Evolutionary conservation across 2,113 vertebrate genomes (phyloP).

Genomic region (Megaceryle torquata): DNA sequence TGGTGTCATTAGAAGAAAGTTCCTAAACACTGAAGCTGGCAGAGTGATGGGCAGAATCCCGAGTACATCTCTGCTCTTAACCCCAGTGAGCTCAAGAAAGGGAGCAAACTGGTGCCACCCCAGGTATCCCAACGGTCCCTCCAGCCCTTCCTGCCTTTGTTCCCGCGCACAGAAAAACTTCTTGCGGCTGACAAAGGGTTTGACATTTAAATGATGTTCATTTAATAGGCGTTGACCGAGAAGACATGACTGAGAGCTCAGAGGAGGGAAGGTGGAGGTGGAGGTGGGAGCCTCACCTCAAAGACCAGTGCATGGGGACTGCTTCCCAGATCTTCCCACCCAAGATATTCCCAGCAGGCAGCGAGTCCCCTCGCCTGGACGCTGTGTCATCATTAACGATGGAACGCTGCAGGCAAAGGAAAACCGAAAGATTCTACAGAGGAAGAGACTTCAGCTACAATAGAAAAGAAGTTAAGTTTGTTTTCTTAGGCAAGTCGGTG

Average conservation of each 20-base stretch:
- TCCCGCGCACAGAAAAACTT: neutral
- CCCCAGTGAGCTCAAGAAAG: neutral
- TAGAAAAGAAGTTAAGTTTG: neutral
- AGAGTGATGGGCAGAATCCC: neutral
- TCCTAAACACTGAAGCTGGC: neutral
- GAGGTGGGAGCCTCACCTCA: neutral
- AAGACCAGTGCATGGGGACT: fast-evolving
- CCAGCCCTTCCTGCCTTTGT: neutral
- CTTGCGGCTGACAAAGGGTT: neutral
- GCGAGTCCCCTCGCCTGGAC: neutral
- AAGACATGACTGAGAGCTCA: neutral
- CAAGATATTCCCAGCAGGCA: too few relatives aligned
- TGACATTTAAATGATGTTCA: neutral
- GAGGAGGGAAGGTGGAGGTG: too few relatives aligned
- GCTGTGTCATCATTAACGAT: fast-evolving
- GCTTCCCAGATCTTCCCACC: too few relatives aligned
- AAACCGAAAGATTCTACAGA: neutral
- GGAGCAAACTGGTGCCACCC: neutral
- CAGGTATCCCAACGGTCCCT: neutral
- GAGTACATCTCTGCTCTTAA: neutral
- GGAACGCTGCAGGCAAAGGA: neutral
- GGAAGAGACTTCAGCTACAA: neutral
- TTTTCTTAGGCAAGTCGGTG: neutral
- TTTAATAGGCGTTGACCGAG: neutral
- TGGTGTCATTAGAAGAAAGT: neutral